Evolutionary conservation across 1,140 invertebrate genomes (phyloP), one percentile per base, ranked within the genome.

Genomic region (Penaeus chinensis): DNA sequence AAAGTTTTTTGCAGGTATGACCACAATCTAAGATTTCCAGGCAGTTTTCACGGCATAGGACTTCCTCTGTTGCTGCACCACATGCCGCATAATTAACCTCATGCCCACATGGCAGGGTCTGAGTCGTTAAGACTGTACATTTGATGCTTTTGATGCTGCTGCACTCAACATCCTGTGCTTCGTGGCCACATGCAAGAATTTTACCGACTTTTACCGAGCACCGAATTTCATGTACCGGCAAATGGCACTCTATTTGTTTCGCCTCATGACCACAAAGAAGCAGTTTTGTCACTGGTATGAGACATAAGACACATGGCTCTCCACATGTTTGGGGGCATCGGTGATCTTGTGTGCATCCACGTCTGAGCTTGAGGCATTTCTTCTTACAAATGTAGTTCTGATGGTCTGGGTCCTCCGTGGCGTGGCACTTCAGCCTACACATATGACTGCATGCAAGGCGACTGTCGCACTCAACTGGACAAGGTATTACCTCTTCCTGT

Each of bases 31-130:
- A 63, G 11, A 65, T 20, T 54, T 87, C 69, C 60, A 47, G 24
- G 65, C 91, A 91, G 42, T 8, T 32, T 22, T 90, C 42, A 10
- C 77, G 47, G 84, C 91, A 89, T 32, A 24, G 18, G n/a, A 54
- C 54, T 54, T 54, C 54, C 54, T 54, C 54, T 54, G 54, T 54
- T 11, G 54, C 54, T 54, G 54, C 16, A 16, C 54, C 54, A 54
- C 54, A 54, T 54, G 16, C 0, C 54, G 16, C 54, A 54, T 54
- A 54, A 54, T 54, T 11, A 54, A 54, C 54, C 27, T 62, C 61
- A 54, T 87, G 85, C 22, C 85, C 85, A 66, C 85, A 87, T n/a
- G 47, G 66, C 24, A 87, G 37, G 7, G 42, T 19, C n/a, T 54
- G 60, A 63, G 27, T 78, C 16, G 80, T 69, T 27, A n/a, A 61